These are phyloP conservation scores for Pseudomyrmex gracilis DNA, from an alignment of 1,140 invertebrate species.

Conservation along the genomic window DNA sequence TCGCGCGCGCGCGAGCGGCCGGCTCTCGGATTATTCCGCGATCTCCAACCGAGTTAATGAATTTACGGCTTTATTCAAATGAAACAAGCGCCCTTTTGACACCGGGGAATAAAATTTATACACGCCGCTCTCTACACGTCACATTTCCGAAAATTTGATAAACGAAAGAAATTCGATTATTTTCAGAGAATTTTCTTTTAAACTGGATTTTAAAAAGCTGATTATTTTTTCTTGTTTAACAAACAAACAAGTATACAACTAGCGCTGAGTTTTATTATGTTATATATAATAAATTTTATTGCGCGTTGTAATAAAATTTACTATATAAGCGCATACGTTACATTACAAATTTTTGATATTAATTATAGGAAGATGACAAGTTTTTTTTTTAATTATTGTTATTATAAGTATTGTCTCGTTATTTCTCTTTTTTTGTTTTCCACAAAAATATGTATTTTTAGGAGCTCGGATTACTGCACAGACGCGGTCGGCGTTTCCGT, in stretches of 20 bases:
- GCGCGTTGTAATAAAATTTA: not conserved
- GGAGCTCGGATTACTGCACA: not conserved
- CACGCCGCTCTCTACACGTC: no score
- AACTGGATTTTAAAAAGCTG: not conserved
- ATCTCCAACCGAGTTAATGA: conserved; percentile 54
- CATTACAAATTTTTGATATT: no score
- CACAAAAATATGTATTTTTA: no score
- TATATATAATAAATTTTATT: not conserved
- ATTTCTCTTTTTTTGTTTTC: no score
- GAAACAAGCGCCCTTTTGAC: not conserved
- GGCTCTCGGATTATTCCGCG: conserved; percentile 44
- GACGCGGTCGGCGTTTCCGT: conserved; percentile 54
- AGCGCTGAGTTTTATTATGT: not conserved
- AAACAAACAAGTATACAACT: not conserved
- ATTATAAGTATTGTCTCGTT: no score
- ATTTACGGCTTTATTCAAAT: conserved; percentile 48
- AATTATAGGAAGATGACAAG: no score
- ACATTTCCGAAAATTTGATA: not conserved
- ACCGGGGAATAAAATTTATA: not conserved
- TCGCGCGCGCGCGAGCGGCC: conserved; percentile 19
- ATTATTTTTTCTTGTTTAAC: not conserved
- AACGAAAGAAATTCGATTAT: not conserved
- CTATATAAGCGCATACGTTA: no score
- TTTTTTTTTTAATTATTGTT: no score
- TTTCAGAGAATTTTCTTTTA: not conserved